Percentiles rank a stretch among this genome's conserved stretches.
Conservation (phyloP, 2,888 invertebrate species). For the Sylvicola cinctus region DNA sequence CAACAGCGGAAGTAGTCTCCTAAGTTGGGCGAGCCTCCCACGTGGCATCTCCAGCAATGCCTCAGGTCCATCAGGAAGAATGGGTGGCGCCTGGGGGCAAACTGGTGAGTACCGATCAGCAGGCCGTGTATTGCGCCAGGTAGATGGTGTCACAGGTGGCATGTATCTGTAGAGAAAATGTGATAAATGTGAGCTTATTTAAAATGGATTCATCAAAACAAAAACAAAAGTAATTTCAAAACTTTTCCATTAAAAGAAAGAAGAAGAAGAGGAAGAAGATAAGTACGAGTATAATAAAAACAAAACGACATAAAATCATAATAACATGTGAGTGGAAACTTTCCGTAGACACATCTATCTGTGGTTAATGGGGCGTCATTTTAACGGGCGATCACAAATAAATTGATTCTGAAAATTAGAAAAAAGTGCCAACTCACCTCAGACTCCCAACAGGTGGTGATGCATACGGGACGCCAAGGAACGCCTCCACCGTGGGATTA, state of each 20-base stretch:
- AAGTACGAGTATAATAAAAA: too few relatives aligned
- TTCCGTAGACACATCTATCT: too few relatives aligned
- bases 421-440: slow-evolving; percentile 36
- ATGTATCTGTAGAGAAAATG: slow-evolving; percentile 41
- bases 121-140: slow-evolving; percentile 61
- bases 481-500: slow-evolving; percentile 66
- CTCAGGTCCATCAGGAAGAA: slow-evolving; percentile 30
- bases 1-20: slow-evolving; percentile 62
- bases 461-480: slow-evolving; percentile 84
- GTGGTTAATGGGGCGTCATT: too few relatives aligned
- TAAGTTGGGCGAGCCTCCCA: slow-evolving; percentile 64
- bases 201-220: not conserved
- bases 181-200: not conserved
- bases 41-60: slow-evolving; percentile 53
- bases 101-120: slow-evolving; percentile 69
- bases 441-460: slow-evolving; percentile 77
- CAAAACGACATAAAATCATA: too few relatives aligned
- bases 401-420: too few relatives aligned
- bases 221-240: not conserved
- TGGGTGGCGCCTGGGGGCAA: slow-evolving; percentile 64
- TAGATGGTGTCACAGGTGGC: slow-evolving; percentile 83
- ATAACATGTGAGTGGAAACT: too few relatives aligned
- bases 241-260: not conserved
- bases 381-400: too few relatives aligned
- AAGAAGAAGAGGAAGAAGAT: not conserved